Conservation (phyloP, 1,140 invertebrate species). For the Drosophila subpulchrella region DNA sequence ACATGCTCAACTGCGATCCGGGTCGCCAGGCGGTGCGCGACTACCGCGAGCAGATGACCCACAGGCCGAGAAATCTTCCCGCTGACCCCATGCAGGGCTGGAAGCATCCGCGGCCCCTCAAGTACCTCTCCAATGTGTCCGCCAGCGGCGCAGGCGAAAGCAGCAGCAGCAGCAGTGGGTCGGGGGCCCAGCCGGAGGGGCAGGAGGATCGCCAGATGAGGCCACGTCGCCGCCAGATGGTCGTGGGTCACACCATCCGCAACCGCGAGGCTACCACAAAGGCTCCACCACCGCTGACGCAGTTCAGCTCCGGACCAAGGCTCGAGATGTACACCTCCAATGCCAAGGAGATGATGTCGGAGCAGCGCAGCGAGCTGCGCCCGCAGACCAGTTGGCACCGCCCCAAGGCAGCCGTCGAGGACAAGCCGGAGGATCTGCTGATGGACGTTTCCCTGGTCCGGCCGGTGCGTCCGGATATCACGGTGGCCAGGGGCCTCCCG, state of each 20-base stretch:
- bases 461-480: background rate
- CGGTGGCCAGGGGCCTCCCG: background rate
- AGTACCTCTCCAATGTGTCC: background rate
- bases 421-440: background rate
- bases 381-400: background rate
- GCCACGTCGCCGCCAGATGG: constrained; percentile 22
- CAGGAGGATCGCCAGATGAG: background rate
- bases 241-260: background rate
- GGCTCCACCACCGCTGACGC: background rate
- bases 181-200: background rate
- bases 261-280: background rate
- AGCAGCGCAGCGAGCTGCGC: constrained; percentile 2
- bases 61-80: background rate
- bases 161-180: background rate
- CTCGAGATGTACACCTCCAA: background rate
- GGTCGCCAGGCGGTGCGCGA: background rate
- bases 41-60: background rate
- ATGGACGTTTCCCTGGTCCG: constrained; percentile 32
- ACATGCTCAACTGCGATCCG: constrained; percentile 36
- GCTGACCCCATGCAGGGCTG: constrained; percentile 50
- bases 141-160: background rate
- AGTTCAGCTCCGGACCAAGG: background rate
- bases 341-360: background rate
- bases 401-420: background rate
- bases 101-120: constrained; percentile 37